Conservation (phyloP, 1,140 invertebrate species). For the Penaeus indicus region DNA sequence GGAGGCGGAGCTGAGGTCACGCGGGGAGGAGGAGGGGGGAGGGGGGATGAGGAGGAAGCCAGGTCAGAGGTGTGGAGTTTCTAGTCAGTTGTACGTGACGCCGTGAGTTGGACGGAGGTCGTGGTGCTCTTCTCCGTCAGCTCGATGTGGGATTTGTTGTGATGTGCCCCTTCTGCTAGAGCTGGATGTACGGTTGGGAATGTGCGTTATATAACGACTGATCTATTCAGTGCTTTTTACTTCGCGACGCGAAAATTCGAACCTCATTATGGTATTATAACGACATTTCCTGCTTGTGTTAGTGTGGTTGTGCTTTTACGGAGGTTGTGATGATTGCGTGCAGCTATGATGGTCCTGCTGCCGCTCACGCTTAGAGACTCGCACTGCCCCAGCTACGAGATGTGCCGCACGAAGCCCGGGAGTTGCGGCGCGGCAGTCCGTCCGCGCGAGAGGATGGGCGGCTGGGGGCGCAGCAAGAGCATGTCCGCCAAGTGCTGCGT, state of each 20-base stretch:
- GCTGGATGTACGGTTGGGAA: too few species aligned
- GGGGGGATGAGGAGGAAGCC: neutral
- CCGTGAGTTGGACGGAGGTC: neutral
- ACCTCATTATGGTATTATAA: too few species aligned
- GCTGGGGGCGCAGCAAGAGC: slow-evolving; percentile 26
- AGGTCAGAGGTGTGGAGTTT: slow-evolving; percentile 17
- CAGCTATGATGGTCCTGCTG: slow-evolving; percentile 38
- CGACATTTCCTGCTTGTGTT: too few species aligned
- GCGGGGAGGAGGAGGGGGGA: neutral
- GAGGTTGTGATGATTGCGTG: slow-evolving; percentile 6
- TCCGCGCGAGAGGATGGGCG: slow-evolving; percentile 13
- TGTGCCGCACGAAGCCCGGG: slow-evolving; percentile 41
- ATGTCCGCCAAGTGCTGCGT: slow-evolving; percentile 33
- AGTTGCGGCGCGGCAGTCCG: slow-evolving; percentile 4
- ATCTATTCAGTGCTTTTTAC: too few species aligned
- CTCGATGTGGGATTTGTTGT: too few species aligned
- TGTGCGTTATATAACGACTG: too few species aligned
- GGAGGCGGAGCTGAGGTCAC: neutral
- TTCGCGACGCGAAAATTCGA: too few species aligned
- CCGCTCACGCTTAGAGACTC: neutral
- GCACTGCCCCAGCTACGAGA: slow-evolving; percentile 16
- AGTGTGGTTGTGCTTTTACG: neutral
- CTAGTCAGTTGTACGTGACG: neutral
- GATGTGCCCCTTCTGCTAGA: too few species aligned
- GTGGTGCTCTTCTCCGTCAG: too few species aligned